Conservation (phyloP, 2,113 vertebrate genomes). For the Regulus satrapa region DNA sequence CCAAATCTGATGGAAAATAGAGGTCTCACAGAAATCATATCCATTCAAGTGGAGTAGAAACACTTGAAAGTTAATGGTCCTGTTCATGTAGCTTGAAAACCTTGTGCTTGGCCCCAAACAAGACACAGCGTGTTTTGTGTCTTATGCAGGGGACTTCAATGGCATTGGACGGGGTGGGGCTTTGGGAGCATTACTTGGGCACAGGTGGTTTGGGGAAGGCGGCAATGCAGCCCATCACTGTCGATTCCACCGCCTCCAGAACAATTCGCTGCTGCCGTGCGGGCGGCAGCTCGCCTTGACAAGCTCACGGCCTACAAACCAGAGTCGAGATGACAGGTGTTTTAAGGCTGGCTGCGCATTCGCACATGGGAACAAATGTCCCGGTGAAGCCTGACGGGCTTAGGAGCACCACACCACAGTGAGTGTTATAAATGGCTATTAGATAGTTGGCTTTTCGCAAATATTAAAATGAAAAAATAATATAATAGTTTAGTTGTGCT, state of each 20-base stretch:
- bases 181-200: no score
- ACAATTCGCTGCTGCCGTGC: fast-evolving
- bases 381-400: no score
- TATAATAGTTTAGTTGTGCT: no score
- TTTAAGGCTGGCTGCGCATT: no score
- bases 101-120: no score
- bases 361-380: fast-evolving
- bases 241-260: fast-evolving
- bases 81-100: neutral
- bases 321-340: fast-evolving
- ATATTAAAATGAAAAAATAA: no score
- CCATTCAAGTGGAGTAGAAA: neutral
- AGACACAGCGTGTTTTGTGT: fast-evolving
- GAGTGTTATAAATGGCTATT: no score
- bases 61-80: fast-evolving
- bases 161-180: fast-evolving
- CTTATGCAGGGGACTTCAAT: fast-evolving
- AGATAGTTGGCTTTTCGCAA: no score
- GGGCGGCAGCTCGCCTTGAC: fast-evolving
- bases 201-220: fast-evolving
- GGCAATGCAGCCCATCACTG: fast-evolving
- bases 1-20: neutral
- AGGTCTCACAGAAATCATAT: neutral
- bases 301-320: fast-evolving
- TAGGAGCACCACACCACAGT: no score